Conservation (phyloP, 2,888 invertebrate genomes). For the Parascotia fuliginaria region DNA sequence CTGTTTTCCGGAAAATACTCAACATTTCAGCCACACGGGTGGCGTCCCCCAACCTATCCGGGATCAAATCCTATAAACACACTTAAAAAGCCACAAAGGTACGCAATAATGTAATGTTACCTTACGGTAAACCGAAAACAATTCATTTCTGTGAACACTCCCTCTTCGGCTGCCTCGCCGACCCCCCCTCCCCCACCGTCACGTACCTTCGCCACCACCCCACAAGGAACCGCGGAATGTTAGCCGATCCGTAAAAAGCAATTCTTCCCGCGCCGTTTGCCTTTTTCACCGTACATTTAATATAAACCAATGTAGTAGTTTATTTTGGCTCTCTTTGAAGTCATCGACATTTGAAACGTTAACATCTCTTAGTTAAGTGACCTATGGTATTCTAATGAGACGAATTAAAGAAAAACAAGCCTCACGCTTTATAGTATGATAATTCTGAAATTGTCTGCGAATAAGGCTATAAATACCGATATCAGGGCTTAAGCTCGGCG, state of each 20-base stretch:
- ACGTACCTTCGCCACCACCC: slow-evolving; percentile 47
- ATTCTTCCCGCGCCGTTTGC: slow-evolving; percentile 79
- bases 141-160: slow-evolving; percentile 67
- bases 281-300: slow-evolving; percentile 80
- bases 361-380: slow-evolving; percentile 1
- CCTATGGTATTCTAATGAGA: slow-evolving; percentile 10
- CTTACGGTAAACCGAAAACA: slow-evolving; percentile 75
- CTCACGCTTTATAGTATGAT: not conserved
- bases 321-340: slow-evolving; percentile 52
- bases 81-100: slow-evolving; percentile 74
- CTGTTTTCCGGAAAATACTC: slow-evolving; percentile 33
- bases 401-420: slow-evolving; percentile 4
- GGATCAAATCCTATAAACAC: slow-evolving; percentile 66
- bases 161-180: slow-evolving; percentile 21
- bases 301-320: slow-evolving; percentile 72
- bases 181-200: slow-evolving; percentile 30
- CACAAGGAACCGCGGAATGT: slow-evolving; percentile 67
- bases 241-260: slow-evolving; percentile 82
- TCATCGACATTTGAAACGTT: slow-evolving; percentile 34
- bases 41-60: slow-evolving; percentile 22
- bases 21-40: slow-evolving; percentile 32
- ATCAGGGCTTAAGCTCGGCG: not conserved
- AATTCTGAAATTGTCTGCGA: not conserved
- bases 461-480: not conserved
- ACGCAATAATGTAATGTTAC: slow-evolving; percentile 75